Percentiles rank a stretch among this genome's conserved stretches.
Conservation (phyloP, 2,888 invertebrate genomes). For the Perizoma affinitatum region DNA sequence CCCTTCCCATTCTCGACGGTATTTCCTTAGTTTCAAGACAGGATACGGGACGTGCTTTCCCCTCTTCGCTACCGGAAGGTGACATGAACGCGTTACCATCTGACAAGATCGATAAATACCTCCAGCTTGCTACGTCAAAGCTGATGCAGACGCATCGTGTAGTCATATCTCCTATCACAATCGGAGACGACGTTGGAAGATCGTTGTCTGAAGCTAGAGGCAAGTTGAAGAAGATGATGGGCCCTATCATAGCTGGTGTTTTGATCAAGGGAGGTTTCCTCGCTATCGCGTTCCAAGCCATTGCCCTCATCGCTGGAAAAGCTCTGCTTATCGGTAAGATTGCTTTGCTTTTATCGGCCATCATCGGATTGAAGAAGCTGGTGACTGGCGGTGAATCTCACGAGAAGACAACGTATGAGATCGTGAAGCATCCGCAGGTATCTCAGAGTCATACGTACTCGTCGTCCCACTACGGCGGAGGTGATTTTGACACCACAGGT, state of each 20-base stretch:
- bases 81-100: slow-evolving; percentile 85
- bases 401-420: slow-evolving; percentile 93
- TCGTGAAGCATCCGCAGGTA: slow-evolving; percentile 93
- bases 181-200: slow-evolving; percentile 75
- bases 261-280: slow-evolving; percentile 89
- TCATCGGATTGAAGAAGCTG: slow-evolving; percentile 92
- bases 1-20: slow-evolving; percentile 86
- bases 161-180: slow-evolving; percentile 74
- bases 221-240: slow-evolving; percentile 86
- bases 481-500: slow-evolving; percentile 84
- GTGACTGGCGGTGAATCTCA: slow-evolving; percentile 87
- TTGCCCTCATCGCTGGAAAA: slow-evolving; percentile 91
- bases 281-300: slow-evolving; percentile 89
- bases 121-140: slow-evolving; percentile 82
- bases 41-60: slow-evolving; percentile 74
- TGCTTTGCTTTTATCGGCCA: slow-evolving; percentile 90
- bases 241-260: slow-evolving; percentile 87
- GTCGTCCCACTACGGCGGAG: slow-evolving; percentile 85
- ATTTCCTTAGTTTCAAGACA: slow-evolving; percentile 81
- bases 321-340: slow-evolving; percentile 93
- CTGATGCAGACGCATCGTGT: slow-evolving; percentile 86
- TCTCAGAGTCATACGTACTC: slow-evolving; percentile 91
- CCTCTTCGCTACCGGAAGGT: slow-evolving; percentile 80
- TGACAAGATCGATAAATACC: slow-evolving; percentile 84
- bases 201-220: slow-evolving; percentile 82